phyloP scores from a whole-genome alignment of 2,888 invertebrate genomes.

The Eueremaeus valkanovi region DNA sequence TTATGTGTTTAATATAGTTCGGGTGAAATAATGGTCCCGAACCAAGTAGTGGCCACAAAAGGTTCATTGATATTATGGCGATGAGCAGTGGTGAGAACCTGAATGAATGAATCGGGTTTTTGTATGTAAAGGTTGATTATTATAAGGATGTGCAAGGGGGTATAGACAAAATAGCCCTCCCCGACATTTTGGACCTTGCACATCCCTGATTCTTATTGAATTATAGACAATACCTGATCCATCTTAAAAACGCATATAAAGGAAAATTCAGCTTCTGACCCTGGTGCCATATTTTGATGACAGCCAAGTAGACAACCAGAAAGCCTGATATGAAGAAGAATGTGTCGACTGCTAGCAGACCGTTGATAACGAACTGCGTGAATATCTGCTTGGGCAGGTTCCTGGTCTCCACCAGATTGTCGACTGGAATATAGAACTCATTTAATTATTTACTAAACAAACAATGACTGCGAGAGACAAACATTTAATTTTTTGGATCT shows the following conservation, averaged over 20 bases:
- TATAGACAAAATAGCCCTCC: too few species aligned
- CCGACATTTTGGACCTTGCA: too few species aligned
- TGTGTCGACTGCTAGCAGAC: not conserved
- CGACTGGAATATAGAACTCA: too few species aligned
- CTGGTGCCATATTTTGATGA: not conserved
- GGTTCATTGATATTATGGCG: not conserved
- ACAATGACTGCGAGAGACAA: too few species aligned
- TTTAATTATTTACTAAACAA: too few species aligned
- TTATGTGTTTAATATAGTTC: not conserved
- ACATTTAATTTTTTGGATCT: too few species aligned
- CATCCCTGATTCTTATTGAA: too few species aligned
- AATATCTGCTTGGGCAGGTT: not conserved
- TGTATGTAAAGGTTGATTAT: too few species aligned
- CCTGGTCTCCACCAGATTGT: not conserved
- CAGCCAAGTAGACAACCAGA: not conserved
- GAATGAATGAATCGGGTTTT: too few species aligned
- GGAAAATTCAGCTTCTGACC: not conserved
- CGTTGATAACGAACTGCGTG: not conserved
- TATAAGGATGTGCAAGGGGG: too few species aligned
- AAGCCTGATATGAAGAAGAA: conserved; percentile 9
- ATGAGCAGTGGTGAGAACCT: not conserved
- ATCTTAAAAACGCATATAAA: not conserved
- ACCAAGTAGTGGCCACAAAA: not conserved
- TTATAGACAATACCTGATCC: not conserved
- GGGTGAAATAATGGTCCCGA: not conserved